phyloP scores from a whole-genome alignment of 2,113 vertebrate genomes.

The Choloepus hoffmanni region DNA sequence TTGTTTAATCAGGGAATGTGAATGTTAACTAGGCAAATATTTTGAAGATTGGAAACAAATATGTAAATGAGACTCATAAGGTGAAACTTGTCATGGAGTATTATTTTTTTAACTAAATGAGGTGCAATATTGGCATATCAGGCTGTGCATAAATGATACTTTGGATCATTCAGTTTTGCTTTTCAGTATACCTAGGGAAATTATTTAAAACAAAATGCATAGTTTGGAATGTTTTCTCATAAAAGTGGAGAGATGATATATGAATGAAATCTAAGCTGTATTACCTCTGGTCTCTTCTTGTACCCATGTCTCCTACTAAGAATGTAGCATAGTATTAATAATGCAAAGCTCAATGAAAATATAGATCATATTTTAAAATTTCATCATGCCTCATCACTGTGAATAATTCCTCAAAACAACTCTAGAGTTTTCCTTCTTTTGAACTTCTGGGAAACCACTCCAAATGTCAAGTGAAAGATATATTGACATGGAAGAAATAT shows the following conservation, averaged over 20 bases:
- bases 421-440: not conserved
- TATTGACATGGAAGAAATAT: not conserved
- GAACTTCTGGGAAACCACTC: not conserved
- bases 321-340: slow-evolving; percentile 45
- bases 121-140: not conserved
- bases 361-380: slow-evolving; percentile 26
- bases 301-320: not conserved
- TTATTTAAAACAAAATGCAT: slow-evolving; percentile 44
- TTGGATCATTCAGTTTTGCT: slow-evolving; percentile 47
- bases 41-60: slow-evolving; percentile 41
- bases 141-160: slow-evolving; percentile 66
- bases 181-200: slow-evolving; percentile 68
- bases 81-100: slow-evolving; percentile 16
- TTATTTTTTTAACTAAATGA: slow-evolving; percentile 60
- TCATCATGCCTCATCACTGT: slow-evolving; percentile 12
- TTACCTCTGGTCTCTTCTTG: not conserved
- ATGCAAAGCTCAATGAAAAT: slow-evolving; percentile 58
- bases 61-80: not conserved
- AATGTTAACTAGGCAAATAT: slow-evolving; percentile 27
- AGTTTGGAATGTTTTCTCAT: slow-evolving; percentile 52
- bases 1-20: not conserved
- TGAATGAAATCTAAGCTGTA: slow-evolving; percentile 25
- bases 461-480: not conserved
- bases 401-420: slow-evolving; percentile 21
- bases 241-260: slow-evolving; percentile 53